A percentile compares a stretch with the other conserved stretches of the same genome.
Conservation (phyloP, 2,113 vertebrate species). For the Ailurus styani region DNA sequence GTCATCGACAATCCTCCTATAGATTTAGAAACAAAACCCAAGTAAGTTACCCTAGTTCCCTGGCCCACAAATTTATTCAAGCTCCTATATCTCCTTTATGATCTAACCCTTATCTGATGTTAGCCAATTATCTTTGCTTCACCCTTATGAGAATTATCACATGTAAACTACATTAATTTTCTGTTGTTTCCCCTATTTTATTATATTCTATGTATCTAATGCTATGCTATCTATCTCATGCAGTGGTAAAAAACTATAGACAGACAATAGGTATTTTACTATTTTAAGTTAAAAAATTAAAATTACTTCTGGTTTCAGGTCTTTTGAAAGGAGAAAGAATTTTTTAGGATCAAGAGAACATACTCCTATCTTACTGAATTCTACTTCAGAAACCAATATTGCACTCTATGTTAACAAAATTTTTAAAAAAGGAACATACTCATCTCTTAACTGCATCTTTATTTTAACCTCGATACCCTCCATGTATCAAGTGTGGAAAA, state of each 20-base stretch:
- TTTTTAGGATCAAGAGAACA: neutral
- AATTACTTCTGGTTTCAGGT: neutral
- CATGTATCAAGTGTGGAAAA: neutral
- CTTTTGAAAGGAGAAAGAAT: neutral
- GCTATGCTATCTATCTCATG: neutral
- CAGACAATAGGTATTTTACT: neutral
- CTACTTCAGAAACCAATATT: neutral
- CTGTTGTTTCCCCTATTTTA: neutral
- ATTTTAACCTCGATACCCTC: neutral
- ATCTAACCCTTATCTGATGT: neutral
- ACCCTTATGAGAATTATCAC: neutral
- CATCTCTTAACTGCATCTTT: neutral
- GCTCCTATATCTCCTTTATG: neutral
- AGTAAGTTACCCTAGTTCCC: neutral
- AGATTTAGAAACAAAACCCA: neutral
- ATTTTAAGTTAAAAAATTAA: neutral
- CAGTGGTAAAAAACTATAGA: neutral
- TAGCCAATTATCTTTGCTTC: neutral
- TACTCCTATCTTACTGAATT: neutral
- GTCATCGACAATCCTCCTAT: neutral
- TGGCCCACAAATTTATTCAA: neutral
- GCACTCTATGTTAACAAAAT: neutral
- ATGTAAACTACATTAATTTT: neutral
- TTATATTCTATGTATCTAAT: neutral
- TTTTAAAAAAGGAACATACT: neutral